Percentiles rank a stretch among this genome's conserved stretches.
Evolutionary conservation across 2,797 vertebrate species (phyloP).

Genomic region (Yasuhikotakia modesta): DNA sequence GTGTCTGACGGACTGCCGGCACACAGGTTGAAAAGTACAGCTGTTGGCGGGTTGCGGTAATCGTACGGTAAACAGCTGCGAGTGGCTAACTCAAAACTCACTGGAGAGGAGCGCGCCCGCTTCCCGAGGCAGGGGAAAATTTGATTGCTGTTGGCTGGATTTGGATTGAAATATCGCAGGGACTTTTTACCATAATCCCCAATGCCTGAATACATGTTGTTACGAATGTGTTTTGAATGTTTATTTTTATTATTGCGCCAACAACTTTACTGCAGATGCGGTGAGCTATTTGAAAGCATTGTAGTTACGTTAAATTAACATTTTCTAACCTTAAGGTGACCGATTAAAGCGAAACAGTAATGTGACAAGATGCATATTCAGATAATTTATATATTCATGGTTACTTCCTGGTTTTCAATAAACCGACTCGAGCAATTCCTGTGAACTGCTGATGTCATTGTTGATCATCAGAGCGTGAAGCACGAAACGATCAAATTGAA

Average conservation of each 20-base stretch:
- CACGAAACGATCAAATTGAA: too few relatives aligned
- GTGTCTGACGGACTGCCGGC: constrained; percentile 23
- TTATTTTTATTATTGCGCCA: constrained; percentile 1
- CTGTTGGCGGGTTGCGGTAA: constrained; percentile 13
- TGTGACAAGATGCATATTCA: not conserved
- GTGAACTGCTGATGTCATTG: too few relatives aligned
- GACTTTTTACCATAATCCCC: not conserved
- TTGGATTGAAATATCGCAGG: constrained; percentile 15
- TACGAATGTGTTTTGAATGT: constrained; percentile 23
- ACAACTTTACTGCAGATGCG: not conserved
- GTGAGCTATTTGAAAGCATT: not conserved
- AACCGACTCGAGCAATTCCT: too few relatives aligned
- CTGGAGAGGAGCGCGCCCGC: constrained; percentile 27
- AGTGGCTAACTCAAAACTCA: constrained; percentile 38
- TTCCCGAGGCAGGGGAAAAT: not conserved
- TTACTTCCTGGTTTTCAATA: too few relatives aligned
- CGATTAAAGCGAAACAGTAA: not conserved
- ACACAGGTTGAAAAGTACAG: constrained; percentile 30
- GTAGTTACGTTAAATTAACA: not conserved
- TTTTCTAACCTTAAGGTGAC: not conserved
- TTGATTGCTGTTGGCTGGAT: constrained; percentile 24
- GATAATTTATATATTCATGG: not conserved
- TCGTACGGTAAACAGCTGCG: constrained; percentile 43
- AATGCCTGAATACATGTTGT: constrained; percentile 25
- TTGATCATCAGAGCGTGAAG: too few relatives aligned